Percentiles rank a stretch among this genome's conserved stretches.
Conservation (phyloP, 92 coral and sea anemone species). For the Galaxea fascicularis region DNA sequence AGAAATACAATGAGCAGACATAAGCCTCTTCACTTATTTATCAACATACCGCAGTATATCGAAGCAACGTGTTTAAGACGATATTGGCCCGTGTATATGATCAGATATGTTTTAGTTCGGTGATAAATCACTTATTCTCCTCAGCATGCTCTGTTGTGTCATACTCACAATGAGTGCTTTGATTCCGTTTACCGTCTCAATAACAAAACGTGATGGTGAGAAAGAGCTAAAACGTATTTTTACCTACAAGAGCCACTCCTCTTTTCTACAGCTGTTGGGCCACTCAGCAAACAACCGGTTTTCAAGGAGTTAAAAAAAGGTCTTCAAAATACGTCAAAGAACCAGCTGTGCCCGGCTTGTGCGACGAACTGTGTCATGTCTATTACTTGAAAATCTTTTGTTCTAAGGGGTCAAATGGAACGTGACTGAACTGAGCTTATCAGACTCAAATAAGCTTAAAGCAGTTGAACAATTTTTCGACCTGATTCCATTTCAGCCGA, state of each 20-base stretch:
- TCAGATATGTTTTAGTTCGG: conserved; percentile 20
- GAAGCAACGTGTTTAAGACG: conserved; percentile 9
- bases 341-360: conserved; percentile 12
- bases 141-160: conserved; percentile 18
- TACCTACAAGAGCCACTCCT: neutral
- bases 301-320: neutral
- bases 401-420: conserved; percentile 1
- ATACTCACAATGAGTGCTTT: neutral
- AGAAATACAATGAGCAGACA: conserved; percentile 35
- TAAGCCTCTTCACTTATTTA: conserved; percentile 40
- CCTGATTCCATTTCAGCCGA: conserved; percentile 22
- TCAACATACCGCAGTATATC: conserved; percentile 44
- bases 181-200: neutral
- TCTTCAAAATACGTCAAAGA: neutral
- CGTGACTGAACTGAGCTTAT: neutral
- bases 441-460: neutral
- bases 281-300: neutral
- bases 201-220: neutral
- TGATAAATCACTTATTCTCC: conserved; percentile 38
- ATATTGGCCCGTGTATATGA: conserved; percentile 27
- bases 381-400: neutral
- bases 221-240: conserved; percentile 2
- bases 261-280: neutral
- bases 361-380: neutral
- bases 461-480: neutral